Percentiles rank a stretch among this genome's conserved stretches.
Conservation (phyloP, 2,113 vertebrate genomes). For the Heliornis fulica region DNA sequence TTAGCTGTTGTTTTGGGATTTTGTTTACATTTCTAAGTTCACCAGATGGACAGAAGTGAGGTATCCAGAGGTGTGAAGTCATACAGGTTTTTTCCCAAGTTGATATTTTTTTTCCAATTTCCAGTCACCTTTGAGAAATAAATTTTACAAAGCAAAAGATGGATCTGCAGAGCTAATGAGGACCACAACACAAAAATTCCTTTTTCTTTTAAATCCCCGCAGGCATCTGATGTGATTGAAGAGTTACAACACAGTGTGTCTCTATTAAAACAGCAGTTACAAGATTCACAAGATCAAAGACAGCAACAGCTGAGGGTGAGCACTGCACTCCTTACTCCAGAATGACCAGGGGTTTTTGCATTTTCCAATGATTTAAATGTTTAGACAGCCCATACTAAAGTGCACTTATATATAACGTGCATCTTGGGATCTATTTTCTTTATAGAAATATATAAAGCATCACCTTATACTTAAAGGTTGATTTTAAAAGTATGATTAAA, state of each 20-base stretch:
- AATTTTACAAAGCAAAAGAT: background rate
- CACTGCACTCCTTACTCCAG: background rate
- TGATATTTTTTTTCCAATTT: background rate
- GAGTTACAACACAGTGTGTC: slow-evolving; percentile 76
- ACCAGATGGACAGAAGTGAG: background rate
- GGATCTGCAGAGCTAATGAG: background rate
- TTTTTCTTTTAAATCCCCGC: slow-evolving; percentile 17
- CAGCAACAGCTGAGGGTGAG: slow-evolving; percentile 83
- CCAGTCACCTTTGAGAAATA: background rate
- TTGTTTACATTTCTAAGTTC: background rate
- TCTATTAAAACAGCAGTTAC: slow-evolving; percentile 81
- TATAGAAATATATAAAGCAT: background rate
- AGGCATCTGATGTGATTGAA: slow-evolving; percentile 82
- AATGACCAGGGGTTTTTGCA: background rate
- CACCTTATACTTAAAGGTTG: background rate
- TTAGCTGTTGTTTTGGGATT: background rate
- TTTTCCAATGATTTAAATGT: background rate
- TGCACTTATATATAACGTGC: fast-evolving
- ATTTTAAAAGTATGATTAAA: background rate
- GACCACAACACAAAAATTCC: background rate
- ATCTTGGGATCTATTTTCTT: background rate
- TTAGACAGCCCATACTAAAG: background rate
- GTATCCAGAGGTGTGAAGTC: background rate
- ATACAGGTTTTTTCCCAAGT: background rate
- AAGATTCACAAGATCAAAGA: slow-evolving; percentile 78